Base-by-base conservation (phyloP, 2,797 vertebrate genomes). In the Alca torda region DNA sequence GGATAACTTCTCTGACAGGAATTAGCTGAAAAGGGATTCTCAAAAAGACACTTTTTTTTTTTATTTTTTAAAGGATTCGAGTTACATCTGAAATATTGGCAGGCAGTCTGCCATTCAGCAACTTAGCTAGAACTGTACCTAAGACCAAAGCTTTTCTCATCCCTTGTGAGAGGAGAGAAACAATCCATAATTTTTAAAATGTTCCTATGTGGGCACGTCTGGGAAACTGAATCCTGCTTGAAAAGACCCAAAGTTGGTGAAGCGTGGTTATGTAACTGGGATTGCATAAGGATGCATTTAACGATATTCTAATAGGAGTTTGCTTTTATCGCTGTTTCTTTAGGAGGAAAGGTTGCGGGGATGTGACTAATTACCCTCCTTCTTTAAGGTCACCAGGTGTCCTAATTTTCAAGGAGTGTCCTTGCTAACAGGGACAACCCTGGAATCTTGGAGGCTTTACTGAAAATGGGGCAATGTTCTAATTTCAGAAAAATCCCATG, bases 321-420 rank as follows among this genome's bases (percentile, higher is more conserved):
- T 82, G 80, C 93, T 96, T 89, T 87, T 92, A 46, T 87, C 84
- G 4, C 73, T 46, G 57, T 33, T 94, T 90, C 88, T 96, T 91
- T 5, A 26, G 93, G 84, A 97, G 94, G 91, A 80, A 73, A 91
- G 92, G 93, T 95, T 85, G 87, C 46, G 25, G 78, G 54, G 61
- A 84, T 93, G 75, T 81, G 89, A 60, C 93, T 97, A 97, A 97
- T 96, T 97, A 91, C 76, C 94, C 93, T 96, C 90, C 81, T 95
- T 92, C 95, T 93, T 87, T 97, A 93, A 94, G 93, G 94, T 96
- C 89, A 89, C 72, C 84, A 0, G 54, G 33, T 94, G 94, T 87
- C 96, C 96, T 95, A 46, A 5, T 97, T 97, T 92, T 95, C 95
- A 95, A 96, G 92, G 94, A 92, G 85, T 91, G 69, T 84, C 89